Conservation (phyloP, 2,888 invertebrate species). For the Caenorhabditis imperialis region DNA sequence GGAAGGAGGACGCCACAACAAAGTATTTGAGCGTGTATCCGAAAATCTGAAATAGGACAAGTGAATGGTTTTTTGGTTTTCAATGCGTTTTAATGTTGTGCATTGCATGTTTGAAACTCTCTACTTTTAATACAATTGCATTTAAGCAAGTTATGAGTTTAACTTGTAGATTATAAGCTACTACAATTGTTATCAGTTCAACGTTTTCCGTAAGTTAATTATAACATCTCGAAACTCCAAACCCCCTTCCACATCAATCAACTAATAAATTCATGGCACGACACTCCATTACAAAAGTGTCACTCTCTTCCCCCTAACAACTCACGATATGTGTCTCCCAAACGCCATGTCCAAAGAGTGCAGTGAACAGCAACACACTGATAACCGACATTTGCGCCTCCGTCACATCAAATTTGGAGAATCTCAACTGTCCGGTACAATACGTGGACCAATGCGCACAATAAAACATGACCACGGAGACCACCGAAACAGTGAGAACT, state of each 20-base stretch:
- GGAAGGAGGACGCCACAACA: conserved; percentile 70
- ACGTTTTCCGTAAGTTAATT: no score
- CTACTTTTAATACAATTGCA: no score
- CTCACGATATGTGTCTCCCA: conserved; percentile 82
- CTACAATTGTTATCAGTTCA: no score
- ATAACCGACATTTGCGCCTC: conserved; percentile 97
- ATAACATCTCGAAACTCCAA: no score
- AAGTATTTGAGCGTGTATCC: conserved; percentile 75
- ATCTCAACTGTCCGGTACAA: conserved; percentile 86
- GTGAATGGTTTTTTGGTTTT: no score
- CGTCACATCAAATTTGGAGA: conserved; percentile 88
- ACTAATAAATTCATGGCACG: no score
- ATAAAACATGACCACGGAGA: conserved; percentile 95
- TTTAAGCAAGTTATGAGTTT: no score
- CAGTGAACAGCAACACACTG: conserved; percentile 88
- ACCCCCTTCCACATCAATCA: no score
- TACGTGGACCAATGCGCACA: conserved; percentile 99
- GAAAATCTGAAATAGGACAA: conserved; percentile 69
- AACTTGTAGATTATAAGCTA: no score
- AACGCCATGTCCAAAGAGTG: conserved; percentile 88
- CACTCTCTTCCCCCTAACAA: neutral
- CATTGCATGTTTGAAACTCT: neutral
- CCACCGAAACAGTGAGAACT: conserved; percentile 95
- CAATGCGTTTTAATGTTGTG: no score
- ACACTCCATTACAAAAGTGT: neutral